Conservation (phyloP, 2,797 vertebrate species). For the Paratrypauchen microcephalus region DNA sequence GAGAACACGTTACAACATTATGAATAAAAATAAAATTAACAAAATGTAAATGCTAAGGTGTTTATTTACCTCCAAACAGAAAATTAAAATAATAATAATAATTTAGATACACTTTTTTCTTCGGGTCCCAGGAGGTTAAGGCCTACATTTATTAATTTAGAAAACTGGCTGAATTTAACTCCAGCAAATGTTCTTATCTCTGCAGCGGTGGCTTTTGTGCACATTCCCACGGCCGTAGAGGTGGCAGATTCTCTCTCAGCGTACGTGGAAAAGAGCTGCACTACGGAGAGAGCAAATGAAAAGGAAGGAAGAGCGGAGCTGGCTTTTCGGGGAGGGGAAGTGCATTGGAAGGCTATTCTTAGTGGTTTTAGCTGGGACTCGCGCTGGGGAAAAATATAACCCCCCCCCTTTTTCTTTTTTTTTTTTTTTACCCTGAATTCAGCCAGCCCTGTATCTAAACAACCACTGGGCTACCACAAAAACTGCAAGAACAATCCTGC, state of each 20-base stretch:
- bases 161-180: background rate
- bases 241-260: conserved; percentile 31
- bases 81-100: too few species aligned
- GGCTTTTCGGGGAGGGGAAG: conserved; percentile 27
- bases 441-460: conserved; percentile 29
- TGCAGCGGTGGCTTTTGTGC: background rate
- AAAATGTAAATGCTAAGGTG: too few species aligned
- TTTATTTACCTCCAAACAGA: too few species aligned
- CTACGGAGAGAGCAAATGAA: conserved; percentile 33
- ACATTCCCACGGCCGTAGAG: conserved; percentile 13
- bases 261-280: conserved; percentile 31
- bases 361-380: conserved; percentile 56
- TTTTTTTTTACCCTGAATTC: background rate
- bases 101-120: too few species aligned
- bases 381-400: conserved; percentile 26
- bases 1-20: too few species aligned
- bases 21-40: too few species aligned
- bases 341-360: conserved; percentile 50
- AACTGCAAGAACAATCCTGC: conserved; percentile 45
- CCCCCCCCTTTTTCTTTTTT: conserved; percentile 10
- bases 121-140: too few species aligned
- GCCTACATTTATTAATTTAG: background rate
- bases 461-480: conserved; percentile 9
- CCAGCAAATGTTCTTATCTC: background rate
- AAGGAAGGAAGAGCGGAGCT: conserved; percentile 43